phyloP scores from a whole-genome alignment of 92 coral and sea anemone species.

The Zoanthus sansibaricus region DNA sequence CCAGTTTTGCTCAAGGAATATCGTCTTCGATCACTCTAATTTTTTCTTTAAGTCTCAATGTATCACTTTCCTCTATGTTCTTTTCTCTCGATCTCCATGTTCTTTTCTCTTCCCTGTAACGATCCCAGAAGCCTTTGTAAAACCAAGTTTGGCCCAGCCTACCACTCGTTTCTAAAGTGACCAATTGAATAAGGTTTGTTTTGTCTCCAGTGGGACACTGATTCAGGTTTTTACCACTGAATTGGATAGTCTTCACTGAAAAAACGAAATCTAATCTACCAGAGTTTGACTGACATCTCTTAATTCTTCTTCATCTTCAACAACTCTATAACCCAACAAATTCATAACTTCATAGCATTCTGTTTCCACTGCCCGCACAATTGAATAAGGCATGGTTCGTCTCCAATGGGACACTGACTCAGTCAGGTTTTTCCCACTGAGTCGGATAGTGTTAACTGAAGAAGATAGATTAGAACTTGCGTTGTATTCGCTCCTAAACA shows the following conservation, averaged over 20 bases:
- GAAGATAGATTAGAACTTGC: slow-evolving; percentile 49
- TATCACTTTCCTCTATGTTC: too few relatives aligned
- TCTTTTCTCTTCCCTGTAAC: too few relatives aligned
- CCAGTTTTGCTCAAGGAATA: too few relatives aligned
- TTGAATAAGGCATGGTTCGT: slow-evolving; percentile 78
- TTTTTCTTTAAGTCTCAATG: too few relatives aligned
- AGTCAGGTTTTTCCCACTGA: slow-evolving; percentile 61
- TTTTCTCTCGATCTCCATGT: too few relatives aligned
- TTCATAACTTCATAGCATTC: slow-evolving; percentile 90
- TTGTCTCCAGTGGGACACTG: slow-evolving; percentile 63
- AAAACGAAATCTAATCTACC: slow-evolving; percentile 44
- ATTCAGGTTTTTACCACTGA: slow-evolving; percentile 58
- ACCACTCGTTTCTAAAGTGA: too few relatives aligned
- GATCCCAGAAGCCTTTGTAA: too few relatives aligned
- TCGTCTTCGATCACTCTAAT: too few relatives aligned
- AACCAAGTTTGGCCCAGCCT: too few relatives aligned
- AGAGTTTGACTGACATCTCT: slow-evolving; percentile 74
- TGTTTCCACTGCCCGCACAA: slow-evolving; percentile 81
- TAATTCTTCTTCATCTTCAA: slow-evolving; percentile 84
- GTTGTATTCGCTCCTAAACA: slow-evolving; percentile 56
- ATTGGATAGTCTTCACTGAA: slow-evolving; percentile 4
- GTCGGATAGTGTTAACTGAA: slow-evolving; percentile 10
- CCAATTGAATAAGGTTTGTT: slow-evolving; percentile 74
- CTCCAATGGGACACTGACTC: slow-evolving; percentile 73
- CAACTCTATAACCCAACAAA: slow-evolving; percentile 82